Evolutionary conservation across 2,113 vertebrate species (phyloP), one percentile per base, ranked within the genome.

Genomic region (Takifugu bimaculatus): DNA sequence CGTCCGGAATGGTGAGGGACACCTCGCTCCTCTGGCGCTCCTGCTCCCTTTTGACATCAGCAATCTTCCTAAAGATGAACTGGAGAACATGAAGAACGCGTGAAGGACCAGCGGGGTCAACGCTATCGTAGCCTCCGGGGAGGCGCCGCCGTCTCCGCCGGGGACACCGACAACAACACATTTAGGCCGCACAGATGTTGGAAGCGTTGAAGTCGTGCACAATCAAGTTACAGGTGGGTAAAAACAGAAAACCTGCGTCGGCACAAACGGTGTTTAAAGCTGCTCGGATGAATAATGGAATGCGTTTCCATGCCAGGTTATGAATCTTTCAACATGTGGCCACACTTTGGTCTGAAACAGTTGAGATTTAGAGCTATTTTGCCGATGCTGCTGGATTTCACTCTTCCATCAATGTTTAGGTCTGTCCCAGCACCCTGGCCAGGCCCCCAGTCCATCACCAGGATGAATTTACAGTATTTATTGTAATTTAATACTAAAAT

Each of bases 1-100:
- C 96, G 55, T 96, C 95, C 0, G 97, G 97, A 60, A 99, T 98
- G 77, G 93, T 95, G 73, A 98, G 91, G 0, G 95, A 91, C 80
- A 96, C 95, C 80, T 99, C 94, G 0, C 94, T 95, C 82, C 93
- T 95, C 89, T 94, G 94, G 28, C 91, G 88, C 63, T 98, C 97
- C 63, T 94, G 93, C 72, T 99, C 97, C 70, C 93, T 93, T 83
- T 96, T 98, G 74, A 99, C 94, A 0, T 99, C 97, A 0, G 93
- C 93, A 59, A 99, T 99, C 83, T 98, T 99, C 28, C 96, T 91
- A 87, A 99, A 99, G 76, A 99, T 92, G 9, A 99, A 91, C 97
- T 99, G 84, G 4, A 69, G 57, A 55, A 20, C n/a, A 50, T 28
- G 26, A 64, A 32, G 70, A 51, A 44, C 58, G 26, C 47, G 25